Evolutionary conservation across 2,888 invertebrate genomes (phyloP).

Genomic region (Lingula anatina): DNA sequence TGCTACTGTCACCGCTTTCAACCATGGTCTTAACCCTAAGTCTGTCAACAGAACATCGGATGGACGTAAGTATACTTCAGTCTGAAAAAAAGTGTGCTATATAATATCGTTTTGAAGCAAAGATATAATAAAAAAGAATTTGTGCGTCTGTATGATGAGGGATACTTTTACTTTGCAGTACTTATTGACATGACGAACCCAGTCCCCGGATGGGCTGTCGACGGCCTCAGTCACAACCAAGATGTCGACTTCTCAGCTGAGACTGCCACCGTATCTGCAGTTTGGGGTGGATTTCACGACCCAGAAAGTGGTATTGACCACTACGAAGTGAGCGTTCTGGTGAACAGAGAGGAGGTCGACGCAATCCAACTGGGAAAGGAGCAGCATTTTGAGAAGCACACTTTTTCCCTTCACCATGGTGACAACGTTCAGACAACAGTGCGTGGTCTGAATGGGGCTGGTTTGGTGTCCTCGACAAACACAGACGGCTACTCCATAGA

Average conservation of each 20-base stretch:
- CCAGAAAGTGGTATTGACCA: constrained; percentile 4
- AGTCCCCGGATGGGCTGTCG: constrained; percentile 13
- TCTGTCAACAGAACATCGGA: constrained; percentile 16
- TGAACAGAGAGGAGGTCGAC: neutral
- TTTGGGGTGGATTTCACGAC: constrained; percentile 18
- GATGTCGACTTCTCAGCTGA: constrained; percentile 18
- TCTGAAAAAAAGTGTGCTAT: neutral
- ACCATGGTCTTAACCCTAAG: constrained; percentile 27
- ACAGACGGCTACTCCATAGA: constrained; percentile 26
- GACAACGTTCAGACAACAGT: constrained; percentile 15
- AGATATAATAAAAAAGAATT: too few species aligned
- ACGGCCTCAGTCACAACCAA: constrained; percentile 9
- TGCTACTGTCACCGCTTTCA: constrained; percentile 24
- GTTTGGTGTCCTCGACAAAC: constrained; percentile 6
- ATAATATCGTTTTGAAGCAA: neutral
- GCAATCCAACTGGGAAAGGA: neutral
- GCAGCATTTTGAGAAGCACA: neutral
- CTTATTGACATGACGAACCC: constrained; percentile 20
- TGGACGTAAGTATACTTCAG: constrained; percentile 17
- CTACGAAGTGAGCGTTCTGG: neutral
- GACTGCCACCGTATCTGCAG: constrained; percentile 14
- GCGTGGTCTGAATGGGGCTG: constrained; percentile 24
- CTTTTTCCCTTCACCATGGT: constrained; percentile 12
- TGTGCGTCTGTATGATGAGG: too few species aligned
- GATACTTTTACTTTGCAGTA: too few species aligned